Evolutionary conservation across 2,113 vertebrate genomes (phyloP).

Genomic region (Vanacampus margaritifer): DNA sequence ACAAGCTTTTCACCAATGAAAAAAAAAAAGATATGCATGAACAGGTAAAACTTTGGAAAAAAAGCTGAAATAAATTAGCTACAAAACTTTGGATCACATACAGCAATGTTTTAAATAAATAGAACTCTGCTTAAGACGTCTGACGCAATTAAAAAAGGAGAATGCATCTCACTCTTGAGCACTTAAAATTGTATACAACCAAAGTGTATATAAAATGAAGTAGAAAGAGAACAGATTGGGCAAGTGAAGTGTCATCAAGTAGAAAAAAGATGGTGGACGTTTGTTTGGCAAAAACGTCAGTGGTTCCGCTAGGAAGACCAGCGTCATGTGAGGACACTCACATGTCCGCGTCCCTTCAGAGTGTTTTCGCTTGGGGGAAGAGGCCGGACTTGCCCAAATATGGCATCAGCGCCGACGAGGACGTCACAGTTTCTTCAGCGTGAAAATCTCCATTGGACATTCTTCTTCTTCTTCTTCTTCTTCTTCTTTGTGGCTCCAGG

Average conservation of each 20-base stretch:
- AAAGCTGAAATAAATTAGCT: constrained; percentile 9
- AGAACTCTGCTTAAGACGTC: constrained; percentile 22
- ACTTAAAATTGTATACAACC: constrained; percentile 1
- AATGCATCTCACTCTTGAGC: constrained; percentile 7
- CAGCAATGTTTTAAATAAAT: constrained; percentile 54
- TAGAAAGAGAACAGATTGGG: constrained; percentile 24
- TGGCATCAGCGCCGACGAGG: constrained; percentile 7
- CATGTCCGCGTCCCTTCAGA: constrained; percentile 37
- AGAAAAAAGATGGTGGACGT: constrained; percentile 35
- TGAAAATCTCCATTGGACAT: constrained; percentile 1
- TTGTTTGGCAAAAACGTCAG: constrained; percentile 15
- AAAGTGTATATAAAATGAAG: constrained; percentile 12
- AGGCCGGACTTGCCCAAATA: constrained; percentile 2
- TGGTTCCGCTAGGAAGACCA: constrained; percentile 12
- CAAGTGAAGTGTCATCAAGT: constrained; percentile 34
- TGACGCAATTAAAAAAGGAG: constrained; percentile 15
- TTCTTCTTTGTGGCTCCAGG: background rate
- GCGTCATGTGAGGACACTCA: constrained; percentile 13
- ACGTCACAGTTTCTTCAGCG: constrained; percentile 4
- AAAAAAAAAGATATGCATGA: constrained; percentile 19
- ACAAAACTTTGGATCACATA: constrained; percentile 37
- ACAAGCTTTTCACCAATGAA: constrained; percentile 35
- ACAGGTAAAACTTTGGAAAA: constrained; percentile 11
- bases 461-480: constrained; percentile 1
- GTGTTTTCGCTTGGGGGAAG: constrained; percentile 29